Evolutionary conservation across 1,140 invertebrate genomes (phyloP), one percentile per base, ranked within the genome.

Genomic region (Babylonia areolata): DNA sequence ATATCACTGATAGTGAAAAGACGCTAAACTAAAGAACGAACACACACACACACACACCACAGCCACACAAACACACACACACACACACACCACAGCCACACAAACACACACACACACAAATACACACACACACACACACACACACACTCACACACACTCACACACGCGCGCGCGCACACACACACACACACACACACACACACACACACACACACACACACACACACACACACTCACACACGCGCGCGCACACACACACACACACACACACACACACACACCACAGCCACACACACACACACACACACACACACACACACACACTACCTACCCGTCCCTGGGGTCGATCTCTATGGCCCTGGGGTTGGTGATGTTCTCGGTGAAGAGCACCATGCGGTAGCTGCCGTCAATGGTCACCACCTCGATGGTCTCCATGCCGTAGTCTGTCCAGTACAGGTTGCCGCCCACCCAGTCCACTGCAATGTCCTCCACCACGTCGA

Each of bases 361-460:
- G 0, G 98, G 98, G 92, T 99, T 98, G 0, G 97, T 98, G 37
- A 99, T 98, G 93, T 99, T 99, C 90, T 98, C 97, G 89, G 97
- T 97, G 0, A 99, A 96, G 1, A 99, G 94, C 1, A 99, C 96
- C 90, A 98, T 96, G 75, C 98, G 95, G 88, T 97, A 96, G 0
- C 96, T 95, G 1, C 98, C 98, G 89, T 97, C 97, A 92, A 98
- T 96, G 79, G 96, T 97, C 0, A 97, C 96, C 0, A 99, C 98
- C 94, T 99, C 98, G 39, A 99, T 97, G 0, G 97, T 98, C 92
- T 99, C 98, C 6, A 99, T 94, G 87, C 98, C 96, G 15, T 97
- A 99, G 94, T 99, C 98, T 39, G 99, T 95, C 98, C 98, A 99
- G 93, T 99, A 99, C 0, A 99, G 94, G 93, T 99, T 99, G 37